phyloP scores from a whole-genome alignment of 2,797 vertebrate genomes.

The Anomalospiza imberbis region DNA sequence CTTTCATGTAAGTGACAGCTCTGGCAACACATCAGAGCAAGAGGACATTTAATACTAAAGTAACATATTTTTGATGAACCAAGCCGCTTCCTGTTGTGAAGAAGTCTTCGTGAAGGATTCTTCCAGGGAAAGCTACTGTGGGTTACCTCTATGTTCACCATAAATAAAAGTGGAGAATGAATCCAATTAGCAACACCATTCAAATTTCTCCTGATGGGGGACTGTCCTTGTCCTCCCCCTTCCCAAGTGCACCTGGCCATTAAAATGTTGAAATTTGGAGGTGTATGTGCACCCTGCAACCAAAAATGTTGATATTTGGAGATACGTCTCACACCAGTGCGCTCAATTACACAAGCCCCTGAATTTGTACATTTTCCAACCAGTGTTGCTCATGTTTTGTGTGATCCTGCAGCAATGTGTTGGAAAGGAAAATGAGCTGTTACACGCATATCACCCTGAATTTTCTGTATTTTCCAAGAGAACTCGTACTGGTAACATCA shows the following conservation, averaged over 20 bases:
- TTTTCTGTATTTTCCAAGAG: not conserved
- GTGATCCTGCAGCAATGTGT: not conserved
- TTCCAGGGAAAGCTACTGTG: not conserved
- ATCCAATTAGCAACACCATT: not conserved
- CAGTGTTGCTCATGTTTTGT: rapidly evolving
- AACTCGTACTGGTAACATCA: not conserved
- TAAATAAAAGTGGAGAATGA: not conserved
- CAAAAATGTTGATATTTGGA: not conserved
- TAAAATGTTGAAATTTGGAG: not conserved
- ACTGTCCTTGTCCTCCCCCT: not conserved
- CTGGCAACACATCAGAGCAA: rapidly evolving
- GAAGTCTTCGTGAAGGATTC: not conserved
- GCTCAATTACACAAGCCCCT: not conserved
- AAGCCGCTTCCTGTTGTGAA: not conserved
- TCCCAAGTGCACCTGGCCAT: not conserved
- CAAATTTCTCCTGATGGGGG: not conserved
- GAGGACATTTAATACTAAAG: not conserved
- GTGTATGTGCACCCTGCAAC: too few species aligned
- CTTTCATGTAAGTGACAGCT: rapidly evolving
- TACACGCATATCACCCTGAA: not conserved
- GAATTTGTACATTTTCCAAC: not conserved
- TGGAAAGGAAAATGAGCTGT: not conserved
- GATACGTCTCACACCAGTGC: not conserved
- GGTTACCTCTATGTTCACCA: not conserved
- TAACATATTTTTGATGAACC: rapidly evolving